These are phyloP conservation scores for Limosa lapponica DNA, from an alignment of 2,797 vertebrate genomes.

Conservation along the genomic window DNA sequence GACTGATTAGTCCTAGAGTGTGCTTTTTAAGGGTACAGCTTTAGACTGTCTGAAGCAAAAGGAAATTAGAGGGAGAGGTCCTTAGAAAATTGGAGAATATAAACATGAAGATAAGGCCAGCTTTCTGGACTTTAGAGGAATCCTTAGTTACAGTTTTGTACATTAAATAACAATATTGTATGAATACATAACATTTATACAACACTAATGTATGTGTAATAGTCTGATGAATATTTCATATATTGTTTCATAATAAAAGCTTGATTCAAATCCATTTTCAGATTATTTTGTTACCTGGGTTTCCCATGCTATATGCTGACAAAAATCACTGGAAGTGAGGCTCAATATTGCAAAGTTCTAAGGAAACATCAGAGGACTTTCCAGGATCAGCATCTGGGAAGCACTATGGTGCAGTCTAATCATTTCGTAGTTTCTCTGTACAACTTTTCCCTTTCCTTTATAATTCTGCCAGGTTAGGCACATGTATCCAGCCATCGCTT, in stretches of 20 bases:
- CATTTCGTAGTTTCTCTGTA: neutral
- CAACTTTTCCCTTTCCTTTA: neutral
- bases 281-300: neutral
- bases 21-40: neutral
- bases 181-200: neutral
- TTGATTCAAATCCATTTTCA: neutral
- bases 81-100: neutral
- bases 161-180: neutral
- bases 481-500: neutral
- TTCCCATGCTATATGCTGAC: neutral
- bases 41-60: neutral
- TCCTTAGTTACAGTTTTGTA: neutral
- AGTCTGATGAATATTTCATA: neutral
- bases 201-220: neutral
- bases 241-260: conserved; percentile 44
- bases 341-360: neutral
- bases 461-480: neutral
- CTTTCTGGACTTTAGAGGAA: neutral
- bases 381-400: neutral
- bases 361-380: neutral
- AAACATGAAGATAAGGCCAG: neutral
- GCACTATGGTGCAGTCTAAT: neutral
- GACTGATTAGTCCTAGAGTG: neutral
- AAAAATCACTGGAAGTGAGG: neutral
- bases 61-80: neutral